phyloP scores from a whole-genome alignment of 1,140 invertebrate species.

The Hypothenemus hampei region DNA sequence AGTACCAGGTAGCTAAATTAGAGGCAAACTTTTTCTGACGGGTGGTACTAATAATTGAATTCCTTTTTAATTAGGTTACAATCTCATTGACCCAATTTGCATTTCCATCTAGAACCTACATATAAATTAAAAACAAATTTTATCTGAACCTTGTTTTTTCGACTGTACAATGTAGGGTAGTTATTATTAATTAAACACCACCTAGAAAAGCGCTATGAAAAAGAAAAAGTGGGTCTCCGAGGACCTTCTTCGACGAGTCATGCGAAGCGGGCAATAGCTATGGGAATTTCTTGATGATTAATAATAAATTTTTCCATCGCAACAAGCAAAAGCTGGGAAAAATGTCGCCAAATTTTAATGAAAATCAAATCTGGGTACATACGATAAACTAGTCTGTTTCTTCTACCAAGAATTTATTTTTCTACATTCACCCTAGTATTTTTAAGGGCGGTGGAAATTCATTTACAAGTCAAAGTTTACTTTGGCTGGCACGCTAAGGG shows the following conservation, averaged over 20 bases:
- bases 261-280: slow-evolving; percentile 10
- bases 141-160: background rate
- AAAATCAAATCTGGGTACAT: background rate
- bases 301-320: background rate
- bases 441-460: slow-evolving; percentile 35
- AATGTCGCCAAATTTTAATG: background rate
- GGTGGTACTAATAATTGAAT: background rate
- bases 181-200: background rate
- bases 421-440: background rate
- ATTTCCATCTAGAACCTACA: background rate
- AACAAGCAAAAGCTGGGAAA: background rate
- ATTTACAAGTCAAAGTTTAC: slow-evolving; percentile 42
- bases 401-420: background rate
- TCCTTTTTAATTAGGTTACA: background rate
- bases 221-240: slow-evolving; percentile 17
- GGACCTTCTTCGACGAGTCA: slow-evolving; percentile 19
- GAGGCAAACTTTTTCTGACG: background rate
- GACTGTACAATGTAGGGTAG: background rate
- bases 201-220: background rate
- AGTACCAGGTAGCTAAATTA: background rate
- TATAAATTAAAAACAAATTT: background rate
- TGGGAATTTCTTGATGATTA: slow-evolving; percentile 11
- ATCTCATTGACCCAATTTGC: background rate
- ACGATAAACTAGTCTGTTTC: background rate
- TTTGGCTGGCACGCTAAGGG: slow-evolving; percentile 43